Base-by-base conservation (phyloP, 2,113 vertebrate species). In the Ammodytes marinus region DNA sequence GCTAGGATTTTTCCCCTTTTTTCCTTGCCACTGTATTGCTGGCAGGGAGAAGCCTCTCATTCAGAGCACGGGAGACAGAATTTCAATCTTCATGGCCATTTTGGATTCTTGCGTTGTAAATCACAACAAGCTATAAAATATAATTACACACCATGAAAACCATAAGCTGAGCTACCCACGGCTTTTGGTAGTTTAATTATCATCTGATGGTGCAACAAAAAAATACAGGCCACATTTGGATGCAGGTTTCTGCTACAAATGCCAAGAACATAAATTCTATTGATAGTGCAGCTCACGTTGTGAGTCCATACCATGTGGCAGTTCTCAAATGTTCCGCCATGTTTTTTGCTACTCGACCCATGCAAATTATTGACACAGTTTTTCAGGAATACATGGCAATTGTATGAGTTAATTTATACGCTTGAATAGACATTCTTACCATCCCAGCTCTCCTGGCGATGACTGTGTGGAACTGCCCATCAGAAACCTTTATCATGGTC, bases 391-490 rank as follows among this genome's bases (percentile, higher is more conserved):
- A 42, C 12, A 54, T 39, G 6, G 15, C 65, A 8, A 82, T 6
- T 3, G 42, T 5, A 40, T 11, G 11, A 67, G 42, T 47, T 76
- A 2, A 57, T 58, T 52, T 77, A 12, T 35, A 37, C 17, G 19
- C n/a, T 57, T 39, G 35, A 67, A 43, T 0, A 58, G 57, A 8
- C 8, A 6, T 55, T 61, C 96, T 97, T 93, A 99, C 98, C 97
- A 97, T 98, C 50, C 98, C 98, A 52, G 98, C 97, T 81, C 98
- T 96, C 86, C 98, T 95, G 50, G 97, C 98, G 45, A 99, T 97
- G 79, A 97, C 96, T 0, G 98, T 99, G 91, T 99, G 98, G 87
- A 99, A 99, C 7, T 97, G 95, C 14, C 98, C 98, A 6, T 99
- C 98, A 0, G 98, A 97, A 64, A 99, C 97, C 83, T 92, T 96